phyloP scores from a whole-genome alignment of 2,113 vertebrate genomes.

The Phylloscopus trochiloides region DNA sequence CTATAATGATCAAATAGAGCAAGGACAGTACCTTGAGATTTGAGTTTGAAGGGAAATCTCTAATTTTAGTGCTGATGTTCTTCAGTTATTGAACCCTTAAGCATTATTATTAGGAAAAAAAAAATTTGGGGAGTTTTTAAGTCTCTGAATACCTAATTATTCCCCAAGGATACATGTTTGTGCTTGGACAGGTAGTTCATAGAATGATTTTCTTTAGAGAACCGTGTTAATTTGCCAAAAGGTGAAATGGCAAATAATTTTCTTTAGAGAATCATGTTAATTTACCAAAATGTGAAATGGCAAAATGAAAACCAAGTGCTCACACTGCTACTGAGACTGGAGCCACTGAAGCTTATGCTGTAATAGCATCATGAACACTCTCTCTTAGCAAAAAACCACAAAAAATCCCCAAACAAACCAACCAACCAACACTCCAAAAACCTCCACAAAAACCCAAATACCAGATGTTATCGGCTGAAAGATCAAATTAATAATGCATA shows the following conservation, averaged over 20 bases:
- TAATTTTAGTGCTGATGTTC: background rate
- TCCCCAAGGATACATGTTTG: background rate
- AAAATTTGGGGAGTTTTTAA: background rate
- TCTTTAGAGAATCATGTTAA: background rate
- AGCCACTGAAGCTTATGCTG: background rate
- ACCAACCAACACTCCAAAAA: background rate
- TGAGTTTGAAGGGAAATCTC: background rate
- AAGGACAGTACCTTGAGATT: background rate
- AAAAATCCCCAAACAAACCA: background rate
- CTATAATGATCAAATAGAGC: background rate
- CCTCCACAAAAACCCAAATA: background rate
- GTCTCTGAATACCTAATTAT: background rate
- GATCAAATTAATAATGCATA: background rate
- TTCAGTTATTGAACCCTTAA: background rate
- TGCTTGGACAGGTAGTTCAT: background rate
- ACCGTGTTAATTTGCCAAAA: background rate
- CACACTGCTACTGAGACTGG: background rate
- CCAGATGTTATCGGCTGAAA: background rate
- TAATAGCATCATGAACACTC: background rate
- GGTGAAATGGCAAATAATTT: background rate
- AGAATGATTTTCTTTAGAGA: background rate
- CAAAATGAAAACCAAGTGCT: background rate
- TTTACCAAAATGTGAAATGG: background rate
- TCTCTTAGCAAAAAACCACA: background rate
- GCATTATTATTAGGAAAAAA: no score